Conservation (phyloP, 2,113 vertebrate genomes). For the Nansenia antarctica region DNA sequence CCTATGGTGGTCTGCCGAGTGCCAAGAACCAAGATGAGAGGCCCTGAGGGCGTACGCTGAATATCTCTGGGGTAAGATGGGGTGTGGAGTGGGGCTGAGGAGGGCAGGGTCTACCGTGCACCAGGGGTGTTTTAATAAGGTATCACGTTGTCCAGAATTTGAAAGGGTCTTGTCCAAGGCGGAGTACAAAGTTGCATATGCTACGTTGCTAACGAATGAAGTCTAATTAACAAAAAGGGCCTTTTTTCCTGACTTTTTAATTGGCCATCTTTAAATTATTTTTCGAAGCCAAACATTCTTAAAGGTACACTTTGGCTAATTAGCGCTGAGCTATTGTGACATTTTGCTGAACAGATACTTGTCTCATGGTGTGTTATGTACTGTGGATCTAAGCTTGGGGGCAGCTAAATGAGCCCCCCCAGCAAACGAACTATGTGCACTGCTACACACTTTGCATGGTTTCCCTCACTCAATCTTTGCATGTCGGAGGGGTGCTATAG, state of each 20-base stretch:
- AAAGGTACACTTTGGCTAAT: constrained; percentile 25
- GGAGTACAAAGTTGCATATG: neutral
- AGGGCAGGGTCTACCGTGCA: neutral
- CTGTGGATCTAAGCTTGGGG: constrained; percentile 4
- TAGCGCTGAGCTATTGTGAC: constrained; percentile 1
- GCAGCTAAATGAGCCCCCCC: constrained; percentile 21
- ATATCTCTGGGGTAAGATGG: no score
- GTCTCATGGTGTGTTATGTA: constrained; percentile 12
- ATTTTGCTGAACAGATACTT: constrained; percentile 19
- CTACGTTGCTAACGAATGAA: neutral
- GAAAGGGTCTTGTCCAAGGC: neutral
- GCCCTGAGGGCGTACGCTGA: neutral
- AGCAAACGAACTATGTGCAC: constrained; percentile 22
- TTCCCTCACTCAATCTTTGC: neutral
- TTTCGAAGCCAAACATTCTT: constrained; percentile 15
- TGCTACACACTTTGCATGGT: neutral
- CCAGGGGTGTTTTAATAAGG: neutral
- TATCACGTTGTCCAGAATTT: neutral
- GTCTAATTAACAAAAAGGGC: constrained; percentile 18
- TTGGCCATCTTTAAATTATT: constrained; percentile 14
- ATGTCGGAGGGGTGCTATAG: neutral
- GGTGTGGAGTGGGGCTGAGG: neutral
- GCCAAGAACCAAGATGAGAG: neutral
- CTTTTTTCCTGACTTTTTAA: constrained; percentile 20
- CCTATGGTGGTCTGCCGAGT: neutral